Percentiles rank a stretch among this genome's conserved stretches.
phyloP scores from a whole-genome alignment of 2,797 vertebrate species.

The Pteronotus mesoamericanus region DNA sequence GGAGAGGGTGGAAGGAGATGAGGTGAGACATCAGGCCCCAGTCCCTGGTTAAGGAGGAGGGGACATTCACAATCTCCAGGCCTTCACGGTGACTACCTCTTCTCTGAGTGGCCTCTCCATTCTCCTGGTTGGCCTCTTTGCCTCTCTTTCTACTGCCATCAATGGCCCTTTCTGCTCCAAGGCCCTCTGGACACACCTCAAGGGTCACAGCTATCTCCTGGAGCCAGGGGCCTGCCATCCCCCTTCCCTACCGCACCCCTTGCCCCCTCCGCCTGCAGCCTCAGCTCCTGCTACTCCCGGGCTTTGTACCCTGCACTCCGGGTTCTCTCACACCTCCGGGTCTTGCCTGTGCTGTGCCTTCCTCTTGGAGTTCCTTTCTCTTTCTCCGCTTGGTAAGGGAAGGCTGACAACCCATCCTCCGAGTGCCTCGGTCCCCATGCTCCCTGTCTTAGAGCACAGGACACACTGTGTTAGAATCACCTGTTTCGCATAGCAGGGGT shows the following conservation, averaged over 20 bases:
- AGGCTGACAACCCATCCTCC: background rate
- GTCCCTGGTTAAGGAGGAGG: fast-evolving
- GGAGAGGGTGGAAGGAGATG: background rate
- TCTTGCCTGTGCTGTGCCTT: background rate
- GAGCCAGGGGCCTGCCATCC: background rate
- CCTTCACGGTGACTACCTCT: background rate
- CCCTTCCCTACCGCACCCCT: too few species aligned
- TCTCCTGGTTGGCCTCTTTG: background rate
- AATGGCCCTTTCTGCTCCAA: background rate
- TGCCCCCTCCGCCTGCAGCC: fast-evolving
- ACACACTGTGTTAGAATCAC: background rate
- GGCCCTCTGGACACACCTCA: fast-evolving
- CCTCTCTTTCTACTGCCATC: background rate
- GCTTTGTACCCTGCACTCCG: background rate
- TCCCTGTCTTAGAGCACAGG: background rate
- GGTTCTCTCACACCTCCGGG: background rate
- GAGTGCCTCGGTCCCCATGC: background rate
- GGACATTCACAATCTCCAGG: background rate
- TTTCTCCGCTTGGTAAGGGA: background rate
- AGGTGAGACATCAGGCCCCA: background rate
- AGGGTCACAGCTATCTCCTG: background rate
- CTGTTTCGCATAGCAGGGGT: background rate
- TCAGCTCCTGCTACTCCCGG: background rate
- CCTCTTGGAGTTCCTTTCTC: background rate
- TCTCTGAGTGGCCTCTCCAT: background rate